Evolutionary conservation across 2,113 vertebrate genomes (phyloP), one percentile per base, ranked within the genome.

Genomic region (Megaptera novaeangliae): DNA sequence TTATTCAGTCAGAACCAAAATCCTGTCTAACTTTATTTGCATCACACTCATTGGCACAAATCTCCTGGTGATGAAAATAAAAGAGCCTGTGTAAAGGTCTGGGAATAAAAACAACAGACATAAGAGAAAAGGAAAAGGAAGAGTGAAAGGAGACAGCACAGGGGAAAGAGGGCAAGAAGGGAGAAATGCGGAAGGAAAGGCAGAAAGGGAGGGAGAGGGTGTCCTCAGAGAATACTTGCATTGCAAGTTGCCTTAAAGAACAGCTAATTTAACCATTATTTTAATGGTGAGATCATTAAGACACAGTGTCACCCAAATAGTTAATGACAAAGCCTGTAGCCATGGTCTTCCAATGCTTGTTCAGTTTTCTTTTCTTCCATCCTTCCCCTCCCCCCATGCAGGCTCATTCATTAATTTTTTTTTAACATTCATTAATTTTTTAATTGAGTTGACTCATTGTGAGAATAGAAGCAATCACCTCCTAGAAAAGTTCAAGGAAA

Each of bases 11-110:
- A 93, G 87, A 95, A 97, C 96, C 95, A 89, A 97, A 98, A 95
- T 96, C 81, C 97, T 91, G 95, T 97, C 97, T 98, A 72, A 97
- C 97, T 97, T 97, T 97, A 97, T 98, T 98, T 98, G 84, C 91
- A 97, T 98, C 96, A 98, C 90, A 97, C 46, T 96, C 0, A 7
- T 96, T 97, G 97, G 97, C 96, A 96, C 71, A 87, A 57, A 96
- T 36, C 2, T 59, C 90, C 83, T 92, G 57, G 85, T 88, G 94
- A 82, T 91, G 96, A 88, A 96, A 98, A 98, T 87, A 95, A 97
- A 97, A 94, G 95, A 15, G 95, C 71, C 95, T 96, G 97, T 98
- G 96, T 98, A 44, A 66, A 96, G 94, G 69, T 88, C 92, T 96
- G 94, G 83, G 94, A 95, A 96, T 77, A 92, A 97, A 97, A 97